These are phyloP conservation scores for Temnothorax nylanderi DNA, from an alignment of 1,140 invertebrate species.

Conservation along the genomic window DNA sequence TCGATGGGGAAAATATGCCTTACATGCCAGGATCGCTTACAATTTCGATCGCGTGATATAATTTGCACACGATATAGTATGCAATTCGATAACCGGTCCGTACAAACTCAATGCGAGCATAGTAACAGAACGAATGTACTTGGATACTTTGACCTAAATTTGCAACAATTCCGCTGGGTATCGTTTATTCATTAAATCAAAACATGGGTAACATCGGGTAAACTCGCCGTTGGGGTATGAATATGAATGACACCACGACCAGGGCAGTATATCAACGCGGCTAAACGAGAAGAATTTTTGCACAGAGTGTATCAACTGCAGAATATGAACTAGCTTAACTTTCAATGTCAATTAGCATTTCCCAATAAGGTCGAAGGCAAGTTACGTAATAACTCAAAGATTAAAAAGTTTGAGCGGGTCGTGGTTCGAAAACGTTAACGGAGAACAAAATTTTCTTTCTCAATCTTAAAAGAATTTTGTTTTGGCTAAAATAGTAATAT, in stretches of 20 bases:
- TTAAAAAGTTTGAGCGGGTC: not conserved
- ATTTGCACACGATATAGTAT: slow-evolving; percentile 14
- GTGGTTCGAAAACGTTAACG: not conserved
- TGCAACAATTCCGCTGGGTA: slow-evolving; percentile 31
- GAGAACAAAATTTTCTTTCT: not conserved
- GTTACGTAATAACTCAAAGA: not conserved
- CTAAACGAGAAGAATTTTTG: slow-evolving; percentile 24
- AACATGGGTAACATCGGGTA: slow-evolving; percentile 26
- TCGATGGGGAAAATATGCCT: not conserved
- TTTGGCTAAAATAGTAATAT: not conserved
- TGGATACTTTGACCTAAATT: slow-evolving; percentile 43
- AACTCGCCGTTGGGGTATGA: slow-evolving; percentile 35
- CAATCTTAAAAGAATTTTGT: not conserved
- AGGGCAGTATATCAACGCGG: not conserved
- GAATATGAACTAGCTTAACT: slow-evolving; percentile 30
- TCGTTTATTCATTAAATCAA: slow-evolving; percentile 60
- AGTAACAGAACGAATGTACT: slow-evolving; percentile 11
- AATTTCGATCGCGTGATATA: slow-evolving; percentile 28
- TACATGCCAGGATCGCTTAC: not conserved
- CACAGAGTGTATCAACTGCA: not conserved
- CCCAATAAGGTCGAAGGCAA: not conserved
- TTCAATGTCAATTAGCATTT: slow-evolving; percentile 28
- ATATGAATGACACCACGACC: slow-evolving; percentile 22
- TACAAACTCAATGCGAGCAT: slow-evolving; percentile 24
- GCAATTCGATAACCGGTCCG: slow-evolving; percentile 15